Base-by-base conservation (phyloP, 1,140 invertebrate species). In the Plectus sambesii region DNA sequence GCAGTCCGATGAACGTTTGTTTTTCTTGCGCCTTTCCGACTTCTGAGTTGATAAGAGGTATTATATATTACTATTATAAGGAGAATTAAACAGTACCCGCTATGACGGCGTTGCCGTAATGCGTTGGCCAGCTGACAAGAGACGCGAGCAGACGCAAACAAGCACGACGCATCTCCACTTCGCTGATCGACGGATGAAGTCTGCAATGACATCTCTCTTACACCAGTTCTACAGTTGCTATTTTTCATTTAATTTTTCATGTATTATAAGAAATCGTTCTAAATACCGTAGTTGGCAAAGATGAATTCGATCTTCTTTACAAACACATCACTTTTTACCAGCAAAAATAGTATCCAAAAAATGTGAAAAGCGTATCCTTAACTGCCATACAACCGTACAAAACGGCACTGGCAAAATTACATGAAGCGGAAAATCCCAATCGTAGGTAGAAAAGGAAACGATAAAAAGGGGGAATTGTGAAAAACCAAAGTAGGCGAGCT, bases 1-100 rank as follows among this genome's bases (percentile, higher is more conserved):
- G 84, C 3, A 90, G 72, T 53, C 84, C 82, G 5, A 79, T 75
- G 66, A 88, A 89, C 6, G 80, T 82, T 52, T 59, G 2, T 36
- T 35, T 37, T 30, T 38, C n/a, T 39, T 27, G 30, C 24, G 26
- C 25, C 29, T 55, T 44, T 29, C 39, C 30, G 6, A 55, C 24
- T 35, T 50, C 42, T 47, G 20, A 17, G 43, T 23, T 37, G 33
- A 24, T 8, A 3, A 46, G 40, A 1, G 20, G 30, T 39, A 36
- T 39, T 29, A 27, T 26, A 37, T 19, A 37, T 40, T 1, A 33
- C 15, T 27, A 53, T 36, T 15, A 30, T 42, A 20, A 17, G 8
- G 12, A 9, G 0, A n/a, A 15, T 20, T 38, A 22, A 9, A 1
- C 53, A 44, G 41, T 9, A 56, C 55, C 49, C 17, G 53, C 42